A percentile compares a stretch with the other conserved stretches of the same genome.
phyloP scores from a whole-genome alignment of 2,113 vertebrate species.

The Choloepus hoffmanni region DNA sequence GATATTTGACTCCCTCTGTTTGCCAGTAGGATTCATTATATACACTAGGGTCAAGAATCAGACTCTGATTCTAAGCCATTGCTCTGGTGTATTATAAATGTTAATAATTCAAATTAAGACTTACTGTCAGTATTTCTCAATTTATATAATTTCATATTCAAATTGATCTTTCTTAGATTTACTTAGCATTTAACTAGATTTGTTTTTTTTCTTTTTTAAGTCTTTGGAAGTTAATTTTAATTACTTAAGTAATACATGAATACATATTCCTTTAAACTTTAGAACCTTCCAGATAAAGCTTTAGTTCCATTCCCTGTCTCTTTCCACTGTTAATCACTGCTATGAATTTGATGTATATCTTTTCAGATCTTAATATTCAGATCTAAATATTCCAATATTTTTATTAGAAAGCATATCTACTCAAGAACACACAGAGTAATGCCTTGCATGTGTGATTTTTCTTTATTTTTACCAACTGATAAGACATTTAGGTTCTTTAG shows the following conservation, averaged over 20 bases:
- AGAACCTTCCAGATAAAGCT: constrained; percentile 5
- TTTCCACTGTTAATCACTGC: not conserved
- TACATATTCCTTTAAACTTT: not conserved
- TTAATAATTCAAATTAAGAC: not conserved
- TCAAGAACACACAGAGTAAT: not conserved
- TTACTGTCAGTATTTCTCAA: not conserved
- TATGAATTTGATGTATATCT: not conserved
- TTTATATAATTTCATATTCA: constrained; percentile 47
- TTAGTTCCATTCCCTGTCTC: not conserved
- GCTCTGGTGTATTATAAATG: constrained; percentile 10
- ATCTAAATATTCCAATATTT: too few species aligned
- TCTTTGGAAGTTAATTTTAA: constrained; percentile 44
- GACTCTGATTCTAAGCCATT: not conserved
- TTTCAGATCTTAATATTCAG: constrained; percentile 18
- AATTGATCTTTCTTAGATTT: constrained; percentile 1
- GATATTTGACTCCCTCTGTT: not conserved
- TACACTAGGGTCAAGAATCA: not conserved
- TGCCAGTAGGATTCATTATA: not conserved
- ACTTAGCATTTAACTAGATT: constrained; percentile 41
- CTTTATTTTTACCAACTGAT: not conserved
- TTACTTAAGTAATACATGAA: not conserved
- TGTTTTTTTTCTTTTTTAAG: not conserved
- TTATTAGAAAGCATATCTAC: not conserved
- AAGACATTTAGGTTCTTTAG: not conserved
- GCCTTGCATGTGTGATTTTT: not conserved